Base-by-base conservation (phyloP, 2,888 invertebrate genomes). In the Myopa tessellatipennis region DNA sequence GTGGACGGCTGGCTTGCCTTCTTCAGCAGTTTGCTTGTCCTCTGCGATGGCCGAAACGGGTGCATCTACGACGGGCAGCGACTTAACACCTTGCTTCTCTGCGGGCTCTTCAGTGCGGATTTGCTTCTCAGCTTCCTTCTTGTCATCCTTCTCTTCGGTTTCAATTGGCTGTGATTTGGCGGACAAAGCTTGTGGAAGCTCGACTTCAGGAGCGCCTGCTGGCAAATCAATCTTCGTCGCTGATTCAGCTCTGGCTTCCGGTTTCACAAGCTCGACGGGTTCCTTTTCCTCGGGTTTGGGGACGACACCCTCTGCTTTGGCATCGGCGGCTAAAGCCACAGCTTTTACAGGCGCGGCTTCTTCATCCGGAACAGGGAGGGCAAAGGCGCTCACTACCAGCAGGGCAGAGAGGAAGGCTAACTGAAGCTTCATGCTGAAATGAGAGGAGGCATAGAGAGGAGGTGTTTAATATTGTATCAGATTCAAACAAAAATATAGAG, bases 341-440 rank as follows among this genome's bases (percentile, higher is more conserved):
- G 85, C 81, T 71, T 81, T 79, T n/a, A 83, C 79, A 4, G 83
- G 82, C 69, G 87, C 84, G 12, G 84, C 85, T 76, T 87, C 88
- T 80, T 87, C 88, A 82, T 88, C 88, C 77, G 88, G 88, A 18
- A 88, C 82, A 12, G 88, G 88, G n/a, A 85, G 81, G 71, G 86
- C 81, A 60, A 85, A 84, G 14, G 84, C 87, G 80, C 84, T 82
- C 58, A 83, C 84, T 77, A 83, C 84, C 78, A 86, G 84, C 74
- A 87, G 81, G 69, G 85, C 84, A 79, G 85, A 84, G 74, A 88
- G 78, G 71, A 87, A 84, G 77, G 85, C 82, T 79, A 88, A 80
- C 83, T 88, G 87, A 80, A 84, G 85, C 82, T 88, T 88, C 88
- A 88, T 87, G 60, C 85, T 87, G 82, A 63, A 84, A 83, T 6